Evolutionary conservation across 1,140 invertebrate species (phyloP), one percentile per base, ranked within the genome.

Genomic region (Solenopsis invicta): DNA sequence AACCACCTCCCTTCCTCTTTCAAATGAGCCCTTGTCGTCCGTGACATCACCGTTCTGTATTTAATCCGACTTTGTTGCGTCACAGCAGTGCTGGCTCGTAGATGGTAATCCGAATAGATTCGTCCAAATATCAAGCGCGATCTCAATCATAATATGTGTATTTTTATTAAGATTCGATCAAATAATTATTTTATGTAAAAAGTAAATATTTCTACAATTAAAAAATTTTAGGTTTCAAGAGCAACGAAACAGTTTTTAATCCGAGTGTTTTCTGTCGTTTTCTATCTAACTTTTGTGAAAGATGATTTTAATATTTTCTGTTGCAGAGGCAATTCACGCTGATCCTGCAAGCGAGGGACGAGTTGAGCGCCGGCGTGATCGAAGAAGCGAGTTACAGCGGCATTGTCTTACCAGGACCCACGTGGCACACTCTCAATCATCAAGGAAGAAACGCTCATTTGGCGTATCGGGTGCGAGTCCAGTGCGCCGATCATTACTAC

Each of bases 401-500:
- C 88, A 98, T 99, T 94, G 97, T 99, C 91, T 96, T 98, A 92
- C 98, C 98, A 62, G 98, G 98, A 90, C 96, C 97, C 64, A 98
- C 98, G 94, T 99, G 98, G 98, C 98, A 99, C 96, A 98, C 98
- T 75, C 96, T 99, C 91, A 97, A 97, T 93, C 97, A 98, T 96
- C 96, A 97, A 91, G 97, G 97, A 85, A 96, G 95, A 71, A 97
- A 96, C 88, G 97, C 97, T 41, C 96, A 97, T 87, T 96, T 99
- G 80, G 97, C 97, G 16, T 99, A 99, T 96, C 96, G 98, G 92
- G 98, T 99, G 93, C 97, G 99, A 76, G 98, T 99, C 37, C 96
- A 97, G 91, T 99, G 99, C 95, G 97, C 98, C 94, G 96, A 97
- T 91, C 97, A 99, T 96, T 99, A 99, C 95, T 99, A 99, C 96